A percentile compares a stretch with the other conserved stretches of the same genome.
phyloP scores from a whole-genome alignment of 2,888 invertebrate genomes.

The Brachyopa scutellaris region DNA sequence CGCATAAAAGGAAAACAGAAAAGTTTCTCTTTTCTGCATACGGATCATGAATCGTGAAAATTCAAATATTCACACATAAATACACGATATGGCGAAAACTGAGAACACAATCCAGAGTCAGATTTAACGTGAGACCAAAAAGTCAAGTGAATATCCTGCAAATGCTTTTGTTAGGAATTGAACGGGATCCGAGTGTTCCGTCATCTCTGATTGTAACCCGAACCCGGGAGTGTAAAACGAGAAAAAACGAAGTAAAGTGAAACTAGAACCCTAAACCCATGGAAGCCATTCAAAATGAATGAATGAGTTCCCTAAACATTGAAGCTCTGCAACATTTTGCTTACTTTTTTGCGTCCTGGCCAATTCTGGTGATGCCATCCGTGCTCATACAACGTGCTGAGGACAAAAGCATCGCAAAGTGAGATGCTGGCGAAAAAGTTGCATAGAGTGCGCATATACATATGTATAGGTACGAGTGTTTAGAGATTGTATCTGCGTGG shows the following conservation, averaged over 20 bases:
- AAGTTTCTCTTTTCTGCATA: neutral
- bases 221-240: neutral
- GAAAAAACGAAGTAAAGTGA: neutral
- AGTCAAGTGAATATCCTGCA: constrained; percentile 71
- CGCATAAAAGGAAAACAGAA: constrained; percentile 4
- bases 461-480: neutral
- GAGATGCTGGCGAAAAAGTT: constrained; percentile 10
- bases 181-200: constrained; percentile 35
- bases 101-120: constrained; percentile 12
- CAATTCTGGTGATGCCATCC: constrained; percentile 9
- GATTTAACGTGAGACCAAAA: constrained; percentile 24
- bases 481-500: constrained; percentile 15
- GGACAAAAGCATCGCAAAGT: constrained; percentile 6
- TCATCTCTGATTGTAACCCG: constrained; percentile 42
- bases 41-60: constrained; percentile 43
- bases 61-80: too few relatives aligned
- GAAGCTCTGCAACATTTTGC: constrained; percentile 48
- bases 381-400: constrained; percentile 12
- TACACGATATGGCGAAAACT: too few relatives aligned
- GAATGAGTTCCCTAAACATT: constrained; percentile 48
- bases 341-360: constrained; percentile 41
- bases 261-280: constrained; percentile 24
- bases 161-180: constrained; percentile 65
- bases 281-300: constrained; percentile 48
- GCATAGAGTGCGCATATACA: constrained; percentile 18